Evolutionary conservation across 1,140 invertebrate genomes (phyloP), one percentile per base, ranked within the genome.

Genomic region (Caenorhabditis briggsae): DNA sequence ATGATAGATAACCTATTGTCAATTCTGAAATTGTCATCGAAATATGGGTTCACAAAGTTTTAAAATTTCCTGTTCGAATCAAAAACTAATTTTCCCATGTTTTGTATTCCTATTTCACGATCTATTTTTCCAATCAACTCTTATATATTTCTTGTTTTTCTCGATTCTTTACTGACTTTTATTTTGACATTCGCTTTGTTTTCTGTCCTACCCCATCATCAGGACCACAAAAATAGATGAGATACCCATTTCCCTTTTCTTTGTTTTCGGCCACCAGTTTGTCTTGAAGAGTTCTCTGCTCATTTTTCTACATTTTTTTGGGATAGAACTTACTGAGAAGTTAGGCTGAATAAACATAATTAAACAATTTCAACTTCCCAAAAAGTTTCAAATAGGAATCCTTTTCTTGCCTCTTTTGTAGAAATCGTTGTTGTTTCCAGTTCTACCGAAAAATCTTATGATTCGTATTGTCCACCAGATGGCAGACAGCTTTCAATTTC

Each of bases 181-280:
- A 33, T 25, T 25, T 12, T 18, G 20, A 5, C 20, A 41, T 23
- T 25, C 23, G 18, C 53, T 53, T 78, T 78, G 20, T 78, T n/a
- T 11, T 50, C 2, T 12, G 46, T 6, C 1, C 46, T 14, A 33
- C 70, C 23, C 53, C 46, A 53, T 78, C 20, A 12, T 14, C 5
- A 46, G n/a, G 46, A 78, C 70, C 46, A 78, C 43, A 50, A 50
- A 50, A 78, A 78, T n/a, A 70, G 64, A 78, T 53, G 12, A 78
- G 70, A 50, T 78, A 50, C 70, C 12, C 70, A 78, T 50, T 78
- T 23, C 53, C 70, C 20, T 25, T 50, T 50, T 78, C 23, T 78
- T 14, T 78, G 33, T 43, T 18, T 70, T 43, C 18, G 16, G 2
- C 9, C 12, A 16, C 0, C 3, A 59, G 7, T 59, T 12, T n/a